Evolutionary conservation across 2,888 invertebrate species (phyloP), one percentile per base, ranked within the genome.

Genomic region (Sphaeridia pumilis): DNA sequence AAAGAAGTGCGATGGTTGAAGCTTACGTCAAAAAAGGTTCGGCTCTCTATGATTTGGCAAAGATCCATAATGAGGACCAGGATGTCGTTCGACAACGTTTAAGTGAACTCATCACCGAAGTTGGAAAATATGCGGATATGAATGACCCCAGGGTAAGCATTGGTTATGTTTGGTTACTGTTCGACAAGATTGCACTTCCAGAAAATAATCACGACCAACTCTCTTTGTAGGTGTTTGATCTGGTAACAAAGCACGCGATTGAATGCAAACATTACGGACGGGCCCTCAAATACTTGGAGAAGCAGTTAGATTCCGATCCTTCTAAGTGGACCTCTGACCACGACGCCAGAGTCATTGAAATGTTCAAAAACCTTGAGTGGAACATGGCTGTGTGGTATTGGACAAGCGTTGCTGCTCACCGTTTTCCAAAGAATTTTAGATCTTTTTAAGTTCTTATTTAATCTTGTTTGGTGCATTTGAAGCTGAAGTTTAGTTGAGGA

Each of bases 171-270:
- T 24, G n/a, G 10, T 25, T 41, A 26, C 4, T 26, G 4, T 41
- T 49, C 17, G 10, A n/a, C 27, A 38, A 35, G 24, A 3, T 45
- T 7, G 43, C 22, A 20, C 24, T 36, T 38, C 12, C 27, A 14
- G 22, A 28, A 24, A 27, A 22, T 3, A 10, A 31, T 31, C 24
- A 31, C 31, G 22, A 31, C 28, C 4, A 12, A 31, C 14, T 14
- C 10, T 34, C 34, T 35, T 20, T 10, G 31, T 69, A 83, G 83
- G 80, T 81, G 44, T 75, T 84, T 43, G 79, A 82, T 67, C 85
- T 93, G 68, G 81, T 82, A 14, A 72, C 86, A 36, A 87, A 87
- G 82, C 87, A 94, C 69, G 84, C 87, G 42, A 78, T 83, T 66
- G 77, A 81, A 1, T 76, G 84, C 66, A 75, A 78, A 57, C 87